Base-by-base conservation (phyloP, 2,113 vertebrate genomes). In the Phoxinus phoxinus region DNA sequence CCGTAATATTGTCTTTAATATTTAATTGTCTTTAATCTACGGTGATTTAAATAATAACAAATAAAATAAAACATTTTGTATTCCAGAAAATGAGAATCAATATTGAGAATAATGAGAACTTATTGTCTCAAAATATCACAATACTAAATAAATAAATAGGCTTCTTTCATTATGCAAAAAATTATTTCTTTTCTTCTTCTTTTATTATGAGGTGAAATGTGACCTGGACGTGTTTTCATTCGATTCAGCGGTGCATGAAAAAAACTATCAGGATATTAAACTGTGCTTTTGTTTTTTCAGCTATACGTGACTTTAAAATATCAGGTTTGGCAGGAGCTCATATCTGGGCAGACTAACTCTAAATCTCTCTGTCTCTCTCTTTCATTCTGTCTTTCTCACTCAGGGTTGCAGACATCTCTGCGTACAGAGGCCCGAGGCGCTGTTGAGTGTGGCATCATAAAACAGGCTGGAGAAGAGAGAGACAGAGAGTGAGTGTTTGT, bases 401-500 rank as follows among this genome's bases (percentile, higher is more conserved):
- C 27, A 37, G 10, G 21, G 21, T 41, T n/a, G 81, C 81, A 72
- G 81, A 83, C 81, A 83, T 83, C 65, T 58, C 81, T 56, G 67
- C 8, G 23, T 41, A 19, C 67, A 72, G 48, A 21, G 81, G 65
- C 81, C 80, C 8, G 80, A 82, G 80, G 80, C 80, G 12, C 44
- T 82, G 59, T 82, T 82, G 63, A 82, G 44, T 15, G 65, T 72
- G 67, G 81, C 65, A 72, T 72, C 81, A 83, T 72, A 72, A 83
- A 83, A 58, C 67, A 72, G 67, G 81, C 46, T 35, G 67, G 30
- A 53, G 67, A 81, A 27, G 23, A 83, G 81, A 83, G 67, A 69
- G 56, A 69, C 35, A 81, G 58, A 46, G 67, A 69, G 41, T 13
- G 27, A 17, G 48, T 83, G 81, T 72, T 72, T 72, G 67, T 58